Percentiles rank a stretch among this genome's conserved stretches.
Conservation (phyloP, 2,888 invertebrate genomes). For the Labia minor region DNA sequence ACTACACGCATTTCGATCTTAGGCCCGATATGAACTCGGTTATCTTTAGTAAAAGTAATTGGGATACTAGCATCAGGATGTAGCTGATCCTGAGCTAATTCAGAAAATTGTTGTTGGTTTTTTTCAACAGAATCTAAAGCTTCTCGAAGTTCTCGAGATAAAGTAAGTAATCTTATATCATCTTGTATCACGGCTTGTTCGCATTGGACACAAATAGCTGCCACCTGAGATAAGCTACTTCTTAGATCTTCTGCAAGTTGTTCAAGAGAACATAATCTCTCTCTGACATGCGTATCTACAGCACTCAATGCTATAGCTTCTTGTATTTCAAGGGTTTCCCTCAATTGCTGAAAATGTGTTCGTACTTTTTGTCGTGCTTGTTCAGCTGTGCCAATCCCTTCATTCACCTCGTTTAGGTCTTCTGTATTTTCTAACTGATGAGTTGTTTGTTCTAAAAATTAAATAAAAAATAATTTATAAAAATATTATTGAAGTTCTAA, state of each 20-base stretch:
- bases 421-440: slow-evolving; percentile 34
- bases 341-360: slow-evolving; percentile 42
- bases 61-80: slow-evolving; percentile 45
- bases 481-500: background rate
- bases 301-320: slow-evolving; percentile 43
- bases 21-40: slow-evolving; percentile 49
- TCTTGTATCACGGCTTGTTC: slow-evolving; percentile 43
- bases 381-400: slow-evolving; percentile 36
- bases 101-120: slow-evolving; percentile 44
- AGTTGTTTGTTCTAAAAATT: slow-evolving; percentile 35
- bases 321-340: slow-evolving; percentile 41
- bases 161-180: slow-evolving; percentile 41
- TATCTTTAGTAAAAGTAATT: slow-evolving; percentile 49
- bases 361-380: slow-evolving; percentile 38
- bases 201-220: slow-evolving; percentile 44
- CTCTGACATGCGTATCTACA: slow-evolving; percentile 45
- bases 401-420: slow-evolving; percentile 29
- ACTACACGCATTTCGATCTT: slow-evolving; percentile 49
- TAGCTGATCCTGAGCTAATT: slow-evolving; percentile 41
- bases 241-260: slow-evolving; percentile 45
- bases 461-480: slow-evolving; percentile 14
- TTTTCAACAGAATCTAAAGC: slow-evolving; percentile 42
- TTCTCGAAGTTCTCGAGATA: slow-evolving; percentile 40
- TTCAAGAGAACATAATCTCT: slow-evolving; percentile 41
- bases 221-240: slow-evolving; percentile 40